phyloP scores from a whole-genome alignment of 2,113 vertebrate genomes.

The Lucifuga dentata region DNA sequence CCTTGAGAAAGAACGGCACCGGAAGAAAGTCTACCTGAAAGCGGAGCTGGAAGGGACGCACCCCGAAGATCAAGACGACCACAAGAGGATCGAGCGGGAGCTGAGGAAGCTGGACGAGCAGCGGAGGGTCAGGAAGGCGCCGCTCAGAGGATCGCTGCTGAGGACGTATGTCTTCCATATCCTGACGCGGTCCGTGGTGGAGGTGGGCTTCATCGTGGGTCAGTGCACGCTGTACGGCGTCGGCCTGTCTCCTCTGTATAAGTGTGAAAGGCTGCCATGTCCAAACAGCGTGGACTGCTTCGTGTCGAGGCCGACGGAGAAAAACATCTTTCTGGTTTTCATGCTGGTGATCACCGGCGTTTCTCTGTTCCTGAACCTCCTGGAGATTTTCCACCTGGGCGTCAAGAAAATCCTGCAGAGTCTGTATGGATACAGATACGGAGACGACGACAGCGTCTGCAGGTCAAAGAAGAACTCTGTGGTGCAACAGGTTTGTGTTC shows the following conservation, averaged over 20 bases:
- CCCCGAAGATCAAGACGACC: conserved; percentile 84
- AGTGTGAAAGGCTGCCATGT: conserved; percentile 89
- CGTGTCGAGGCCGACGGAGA: conserved; percentile 95
- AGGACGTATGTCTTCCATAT: conserved; percentile 94
- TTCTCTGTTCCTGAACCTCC: conserved; percentile 90
- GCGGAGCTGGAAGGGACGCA: conserved; percentile 88
- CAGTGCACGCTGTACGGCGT: conserved; percentile 94
- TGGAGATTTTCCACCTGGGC: conserved; percentile 93
- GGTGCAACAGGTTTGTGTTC: conserved; percentile 79
- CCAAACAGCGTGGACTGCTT: conserved; percentile 95
- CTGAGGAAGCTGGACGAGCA: conserved; percentile 92
- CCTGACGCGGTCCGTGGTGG: conserved; percentile 91
- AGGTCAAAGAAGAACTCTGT: conserved; percentile 87
- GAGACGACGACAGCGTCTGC: conserved; percentile 82
- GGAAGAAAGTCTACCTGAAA: conserved; percentile 87
- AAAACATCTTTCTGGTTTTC: conserved; percentile 96
- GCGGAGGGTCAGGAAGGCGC: conserved; percentile 93
- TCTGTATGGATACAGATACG: conserved; percentile 78
- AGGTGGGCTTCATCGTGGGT: conserved; percentile 93
- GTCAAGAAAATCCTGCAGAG: conserved; percentile 88
- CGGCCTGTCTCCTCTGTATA: conserved; percentile 90
- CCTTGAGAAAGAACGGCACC: conserved; percentile 92
- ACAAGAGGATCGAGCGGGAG: conserved; percentile 88
- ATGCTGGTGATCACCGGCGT: conserved; percentile 93
- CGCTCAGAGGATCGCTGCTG: conserved; percentile 90